Evolutionary conservation across 2,888 invertebrate species (phyloP).

Genomic region (Bembecia ichneumoniformis): DNA sequence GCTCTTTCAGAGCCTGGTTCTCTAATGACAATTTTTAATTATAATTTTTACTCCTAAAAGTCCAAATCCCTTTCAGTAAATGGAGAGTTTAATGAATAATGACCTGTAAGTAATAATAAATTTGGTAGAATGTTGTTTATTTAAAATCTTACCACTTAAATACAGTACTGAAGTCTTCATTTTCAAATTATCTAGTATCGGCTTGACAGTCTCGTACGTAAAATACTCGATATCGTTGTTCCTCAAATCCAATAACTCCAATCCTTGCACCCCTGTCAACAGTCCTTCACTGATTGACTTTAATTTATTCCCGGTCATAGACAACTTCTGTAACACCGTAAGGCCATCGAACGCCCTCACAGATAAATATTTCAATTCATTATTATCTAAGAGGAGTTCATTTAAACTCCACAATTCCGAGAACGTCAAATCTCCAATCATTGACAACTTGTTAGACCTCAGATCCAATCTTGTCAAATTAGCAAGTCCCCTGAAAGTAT

Average conservation of each 20-base stretch:
- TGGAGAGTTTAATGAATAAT: too few species aligned
- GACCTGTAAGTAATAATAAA: neutral
- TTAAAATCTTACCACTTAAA: slow-evolving; percentile 49
- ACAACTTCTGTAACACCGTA: slow-evolving; percentile 79
- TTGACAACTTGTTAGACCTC: slow-evolving; percentile 81
- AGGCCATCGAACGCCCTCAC: slow-evolving; percentile 85
- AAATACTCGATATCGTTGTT: slow-evolving; percentile 83
- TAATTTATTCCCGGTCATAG: slow-evolving; percentile 83
- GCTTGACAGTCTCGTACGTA: slow-evolving; percentile 81
- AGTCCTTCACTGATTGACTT: slow-evolving; percentile 80
- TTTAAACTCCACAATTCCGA: slow-evolving; percentile 82
- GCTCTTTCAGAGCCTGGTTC: too few species aligned
- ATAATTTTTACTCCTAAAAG: too few species aligned
- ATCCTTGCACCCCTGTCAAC: slow-evolving; percentile 79
- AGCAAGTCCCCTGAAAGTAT: slow-evolving; percentile 82
- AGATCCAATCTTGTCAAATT: slow-evolving; percentile 82
- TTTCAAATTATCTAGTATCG: slow-evolving; percentile 82
- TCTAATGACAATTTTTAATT: too few species aligned
- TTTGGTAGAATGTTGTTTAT: neutral
- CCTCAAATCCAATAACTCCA: slow-evolving; percentile 83
- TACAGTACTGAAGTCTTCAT: slow-evolving; percentile 58
- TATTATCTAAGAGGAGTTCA: slow-evolving; percentile 80
- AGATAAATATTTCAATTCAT: slow-evolving; percentile 80
- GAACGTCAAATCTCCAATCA: slow-evolving; percentile 85
- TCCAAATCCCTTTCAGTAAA: too few species aligned